Evolutionary conservation across 2,113 vertebrate genomes (phyloP).

Genomic region (Cranoglanis bouderius): DNA sequence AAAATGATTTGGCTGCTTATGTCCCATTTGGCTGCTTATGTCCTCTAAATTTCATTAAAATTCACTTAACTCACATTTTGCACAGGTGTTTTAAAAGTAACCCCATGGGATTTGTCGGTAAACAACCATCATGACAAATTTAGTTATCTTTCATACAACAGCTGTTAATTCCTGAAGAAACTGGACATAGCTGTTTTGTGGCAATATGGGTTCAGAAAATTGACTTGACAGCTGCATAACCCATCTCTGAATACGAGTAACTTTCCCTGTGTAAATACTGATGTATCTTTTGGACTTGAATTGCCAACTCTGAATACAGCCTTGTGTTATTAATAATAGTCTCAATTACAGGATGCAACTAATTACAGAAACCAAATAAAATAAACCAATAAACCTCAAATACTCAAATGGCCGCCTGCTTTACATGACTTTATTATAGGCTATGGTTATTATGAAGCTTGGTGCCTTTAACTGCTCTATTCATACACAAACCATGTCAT

Average conservation of each 20-base stretch:
- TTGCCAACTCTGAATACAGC: neutral
- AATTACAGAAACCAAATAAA: slow-evolving; percentile 12
- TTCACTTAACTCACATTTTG: neutral
- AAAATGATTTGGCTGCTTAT: neutral
- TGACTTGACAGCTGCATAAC: neutral
- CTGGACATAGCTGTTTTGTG: too few species aligned
- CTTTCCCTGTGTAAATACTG: neutral
- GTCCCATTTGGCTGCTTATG: neutral
- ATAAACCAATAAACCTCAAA: neutral
- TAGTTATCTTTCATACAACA: neutral
- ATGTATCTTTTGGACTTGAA: neutral
- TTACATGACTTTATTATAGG: neutral
- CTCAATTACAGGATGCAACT: neutral
- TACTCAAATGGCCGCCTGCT: neutral
- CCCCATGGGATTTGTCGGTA: neutral
- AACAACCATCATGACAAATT: neutral
- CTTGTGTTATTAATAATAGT: neutral
- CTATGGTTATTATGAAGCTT: neutral
- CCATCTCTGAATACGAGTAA: neutral
- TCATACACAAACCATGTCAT: slow-evolving; percentile 13
- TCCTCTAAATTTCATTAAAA: neutral
- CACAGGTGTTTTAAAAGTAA: neutral
- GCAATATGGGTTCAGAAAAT: neutral
- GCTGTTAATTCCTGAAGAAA: neutral
- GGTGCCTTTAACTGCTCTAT: neutral